phyloP scores from a whole-genome alignment of 1,140 invertebrate species.

The Micrasema minimum region DNA sequence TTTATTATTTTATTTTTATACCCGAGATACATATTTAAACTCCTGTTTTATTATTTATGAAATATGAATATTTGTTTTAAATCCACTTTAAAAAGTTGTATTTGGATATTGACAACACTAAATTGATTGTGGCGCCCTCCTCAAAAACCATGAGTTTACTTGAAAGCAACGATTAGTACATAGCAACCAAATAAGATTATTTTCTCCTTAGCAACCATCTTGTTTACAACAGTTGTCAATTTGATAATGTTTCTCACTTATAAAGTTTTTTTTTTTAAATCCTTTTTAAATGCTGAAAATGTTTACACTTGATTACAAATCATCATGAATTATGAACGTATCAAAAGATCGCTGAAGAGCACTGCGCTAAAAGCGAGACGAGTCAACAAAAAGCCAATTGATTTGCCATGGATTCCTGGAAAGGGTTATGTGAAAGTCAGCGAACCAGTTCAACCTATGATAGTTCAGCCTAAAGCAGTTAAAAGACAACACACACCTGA shows the following conservation, averaged over 20 bases:
- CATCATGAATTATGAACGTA: conserved; percentile 18
- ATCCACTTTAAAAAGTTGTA: too few relatives aligned
- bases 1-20: too few relatives aligned
- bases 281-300: too few relatives aligned
- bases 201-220: background rate
- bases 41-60: background rate
- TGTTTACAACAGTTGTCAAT: conserved; percentile 20
- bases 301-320: background rate
- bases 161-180: background rate
- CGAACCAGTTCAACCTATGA: background rate
- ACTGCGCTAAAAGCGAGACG: background rate
- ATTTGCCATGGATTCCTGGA: conserved; percentile 29
- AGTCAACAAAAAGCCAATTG: conserved; percentile 15
- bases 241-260: background rate
- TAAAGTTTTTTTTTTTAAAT: too few relatives aligned
- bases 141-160: too few relatives aligned
- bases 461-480: background rate
- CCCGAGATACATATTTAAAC: background rate
- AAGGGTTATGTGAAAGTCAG: conserved; percentile 14
- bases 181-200: background rate
- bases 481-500: conserved; percentile 21
- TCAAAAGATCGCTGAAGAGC: conserved; percentile 14
- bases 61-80: too few relatives aligned
- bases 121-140: too few relatives aligned
- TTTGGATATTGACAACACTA: too few relatives aligned